Evolutionary conservation across 92 coral and sea anemone genomes (phyloP).

Genomic region (Anthopleura xanthogrammica): DNA sequence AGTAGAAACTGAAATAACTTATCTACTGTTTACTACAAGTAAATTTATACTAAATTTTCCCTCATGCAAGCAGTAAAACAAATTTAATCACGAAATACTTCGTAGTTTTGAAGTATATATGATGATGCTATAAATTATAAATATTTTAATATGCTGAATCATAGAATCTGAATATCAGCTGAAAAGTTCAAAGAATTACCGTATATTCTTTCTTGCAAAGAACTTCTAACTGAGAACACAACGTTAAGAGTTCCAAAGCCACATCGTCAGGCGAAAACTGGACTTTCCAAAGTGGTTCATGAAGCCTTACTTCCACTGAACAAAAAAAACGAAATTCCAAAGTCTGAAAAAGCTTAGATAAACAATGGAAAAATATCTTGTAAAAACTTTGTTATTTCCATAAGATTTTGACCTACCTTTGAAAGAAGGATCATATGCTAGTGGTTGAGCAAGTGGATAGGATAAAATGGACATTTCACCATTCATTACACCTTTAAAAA

Average conservation of each 20-base stretch:
- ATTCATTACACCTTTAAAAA: slow-evolving; percentile 38
- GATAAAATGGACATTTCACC: slow-evolving; percentile 50
- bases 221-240: slow-evolving; percentile 94
- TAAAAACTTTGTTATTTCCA: neutral
- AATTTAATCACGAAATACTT: neutral
- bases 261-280: slow-evolving; percentile 93
- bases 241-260: slow-evolving; percentile 82
- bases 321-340: neutral
- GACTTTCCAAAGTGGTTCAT: slow-evolving; percentile 95
- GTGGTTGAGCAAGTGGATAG: slow-evolving; percentile 71
- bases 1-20: too few relatives aligned
- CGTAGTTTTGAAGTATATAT: neutral
- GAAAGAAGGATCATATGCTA: slow-evolving; percentile 85
- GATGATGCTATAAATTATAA: neutral
- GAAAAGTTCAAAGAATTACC: slow-evolving; percentile 36
- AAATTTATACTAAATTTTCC: too few relatives aligned
- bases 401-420: slow-evolving; percentile 66
- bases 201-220: slow-evolving; percentile 85
- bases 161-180: neutral
- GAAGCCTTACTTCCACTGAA: slow-evolving; percentile 88
- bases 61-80: too few relatives aligned
- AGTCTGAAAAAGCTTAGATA: neutral
- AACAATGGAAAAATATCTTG: neutral
- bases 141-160: neutral
- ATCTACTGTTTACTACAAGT: neutral